Percentiles rank a stretch among this genome's conserved stretches.
Evolutionary conservation across 2,797 vertebrate genomes (phyloP).

Genomic region (Gobionotothen gibberifrons): DNA sequence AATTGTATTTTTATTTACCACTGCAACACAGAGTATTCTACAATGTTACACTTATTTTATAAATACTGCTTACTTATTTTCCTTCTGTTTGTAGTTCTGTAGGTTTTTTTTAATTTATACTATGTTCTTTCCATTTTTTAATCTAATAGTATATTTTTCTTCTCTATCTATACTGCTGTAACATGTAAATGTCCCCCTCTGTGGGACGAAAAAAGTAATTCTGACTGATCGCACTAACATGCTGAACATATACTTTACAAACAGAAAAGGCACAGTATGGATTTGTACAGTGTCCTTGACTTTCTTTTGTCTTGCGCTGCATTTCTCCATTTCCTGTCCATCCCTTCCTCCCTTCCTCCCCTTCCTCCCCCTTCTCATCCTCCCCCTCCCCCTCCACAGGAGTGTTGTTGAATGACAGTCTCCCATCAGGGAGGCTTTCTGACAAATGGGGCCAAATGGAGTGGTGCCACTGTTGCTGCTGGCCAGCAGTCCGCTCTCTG

Average conservation of each 20-base stretch:
- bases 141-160: too few species aligned
- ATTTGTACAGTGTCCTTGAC: slow-evolving; percentile 4
- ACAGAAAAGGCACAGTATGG: slow-evolving; percentile 4
- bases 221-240: background rate
- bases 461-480: slow-evolving; percentile 71
- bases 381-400: background rate
- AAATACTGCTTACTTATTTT: too few species aligned
- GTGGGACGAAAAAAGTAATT: too few species aligned
- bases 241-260: slow-evolving; percentile 4
- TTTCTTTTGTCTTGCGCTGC: background rate
- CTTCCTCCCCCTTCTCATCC: background rate
- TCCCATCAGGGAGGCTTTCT: slow-evolving; percentile 72
- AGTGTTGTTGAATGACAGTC: slow-evolving; percentile 57
- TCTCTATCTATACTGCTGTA: too few species aligned
- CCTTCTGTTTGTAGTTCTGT: too few species aligned
- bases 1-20: too few species aligned
- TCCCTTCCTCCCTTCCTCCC: background rate
- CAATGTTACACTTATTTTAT: too few species aligned
- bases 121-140: too few species aligned
- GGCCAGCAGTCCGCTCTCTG: slow-evolving; percentile 62
- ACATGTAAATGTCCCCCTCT: too few species aligned
- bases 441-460: slow-evolving; percentile 81
- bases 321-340: background rate
- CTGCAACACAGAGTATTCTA: too few species aligned
- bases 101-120: too few species aligned